Percentiles rank a stretch among this genome's conserved stretches.
phyloP scores from a whole-genome alignment of 1,140 invertebrate species.

The Ridgeia piscesae region DNA sequence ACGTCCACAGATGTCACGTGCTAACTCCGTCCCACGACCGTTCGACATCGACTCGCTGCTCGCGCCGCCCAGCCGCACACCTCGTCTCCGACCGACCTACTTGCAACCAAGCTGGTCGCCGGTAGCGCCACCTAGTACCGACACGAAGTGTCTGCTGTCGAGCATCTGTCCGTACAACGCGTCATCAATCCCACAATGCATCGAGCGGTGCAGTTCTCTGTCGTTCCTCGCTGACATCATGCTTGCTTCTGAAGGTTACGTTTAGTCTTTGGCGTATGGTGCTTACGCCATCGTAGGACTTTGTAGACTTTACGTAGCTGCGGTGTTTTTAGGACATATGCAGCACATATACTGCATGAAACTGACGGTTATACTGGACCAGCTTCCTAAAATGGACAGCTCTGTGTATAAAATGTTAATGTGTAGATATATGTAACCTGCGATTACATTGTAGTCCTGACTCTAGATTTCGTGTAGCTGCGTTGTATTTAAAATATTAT shows the following conservation, averaged over 20 bases:
- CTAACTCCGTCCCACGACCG: neutral
- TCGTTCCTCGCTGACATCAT: neutral
- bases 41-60: neutral
- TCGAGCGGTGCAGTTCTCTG: too few relatives aligned
- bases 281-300: too few relatives aligned
- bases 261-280: neutral
- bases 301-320: too few relatives aligned
- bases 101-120: too few relatives aligned
- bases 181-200: neutral
- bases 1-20: neutral
- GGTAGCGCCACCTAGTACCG: neutral
- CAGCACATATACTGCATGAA: too few relatives aligned
- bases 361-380: too few relatives aligned
- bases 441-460: neutral
- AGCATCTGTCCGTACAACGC: neutral
- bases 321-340: too few relatives aligned
- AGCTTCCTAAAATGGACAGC: too few relatives aligned
- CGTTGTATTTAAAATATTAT: neutral
- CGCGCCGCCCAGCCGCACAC: neutral
- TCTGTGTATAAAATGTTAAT: too few relatives aligned
- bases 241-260: neutral
- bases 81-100: neutral
- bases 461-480: neutral
- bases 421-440: too few relatives aligned
- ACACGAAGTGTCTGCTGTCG: neutral